Evolutionary conservation across 2,888 invertebrate species (phyloP), one percentile per base, ranked within the genome.

Genomic region (Drosophila imparisetae): DNA sequence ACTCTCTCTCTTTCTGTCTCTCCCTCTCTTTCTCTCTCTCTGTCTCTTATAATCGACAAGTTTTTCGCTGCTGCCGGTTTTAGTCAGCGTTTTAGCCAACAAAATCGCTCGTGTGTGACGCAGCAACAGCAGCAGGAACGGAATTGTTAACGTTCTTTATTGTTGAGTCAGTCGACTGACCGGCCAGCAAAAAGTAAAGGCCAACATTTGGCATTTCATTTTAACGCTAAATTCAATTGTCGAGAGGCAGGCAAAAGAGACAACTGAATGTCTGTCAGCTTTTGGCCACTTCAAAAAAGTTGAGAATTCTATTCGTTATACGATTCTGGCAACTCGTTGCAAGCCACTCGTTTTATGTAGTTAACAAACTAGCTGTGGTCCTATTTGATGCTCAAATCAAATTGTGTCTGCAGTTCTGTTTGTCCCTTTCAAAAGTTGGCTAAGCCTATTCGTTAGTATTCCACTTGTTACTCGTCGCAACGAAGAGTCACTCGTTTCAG

Each of bases 181-280:
- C 40, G 52, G 42, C 27, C 48, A 34, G 32, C 52, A 15, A 18
- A 57, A 50, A 65, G 68, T 66, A 83, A 83, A 86, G 81, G 82
- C 78, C 78, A 85, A 67, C 82, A 78, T 73, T 84, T 86, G 80
- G 72, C 87, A 84, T 85, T 86, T 80, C 50, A 84, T 85, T 84
- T 80, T 57, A 80, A 63, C 64, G 61, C 60, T 50, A 52, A 32
- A 72, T 63, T 58, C 63, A 72, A 70, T 72, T 70, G 70, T 54
- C 58, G n/a, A 29, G 38, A 36, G 27, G 15, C 30, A 27, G 27
- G 36, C 62, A 36, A 15, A 45, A 4, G 15, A 45, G 15, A 8
- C 15, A 45, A 8, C 24, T 24, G 15, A 24, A 15, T 24, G 15
- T 45, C 30, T 21, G 30, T 15, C 10, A 15, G 13, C 6, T 54